phyloP scores from a whole-genome alignment of 2,797 vertebrate genomes.

The Anguilla megastoma region DNA sequence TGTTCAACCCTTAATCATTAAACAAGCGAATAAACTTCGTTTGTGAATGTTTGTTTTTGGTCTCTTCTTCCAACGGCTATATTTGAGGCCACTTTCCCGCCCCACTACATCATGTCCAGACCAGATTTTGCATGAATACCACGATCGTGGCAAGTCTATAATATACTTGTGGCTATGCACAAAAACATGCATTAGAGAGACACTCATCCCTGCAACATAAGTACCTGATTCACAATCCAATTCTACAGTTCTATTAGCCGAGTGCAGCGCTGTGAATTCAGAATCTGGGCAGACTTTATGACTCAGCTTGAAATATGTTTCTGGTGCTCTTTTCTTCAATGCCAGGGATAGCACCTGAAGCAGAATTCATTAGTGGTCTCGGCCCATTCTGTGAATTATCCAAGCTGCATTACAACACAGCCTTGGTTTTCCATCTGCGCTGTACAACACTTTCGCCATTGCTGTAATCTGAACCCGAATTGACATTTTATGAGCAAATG shows the following conservation, averaged over 20 bases:
- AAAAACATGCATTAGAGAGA: not conserved
- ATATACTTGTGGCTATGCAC: not conserved
- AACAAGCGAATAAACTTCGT: not conserved
- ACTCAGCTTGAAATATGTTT: conserved; percentile 4
- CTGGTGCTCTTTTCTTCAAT: not conserved
- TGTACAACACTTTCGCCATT: not conserved
- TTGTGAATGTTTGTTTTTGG: not conserved
- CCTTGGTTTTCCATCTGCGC: not conserved
- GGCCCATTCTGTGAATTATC: not conserved
- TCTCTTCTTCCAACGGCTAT: not conserved
- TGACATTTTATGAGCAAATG: not conserved
- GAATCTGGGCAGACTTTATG: not conserved
- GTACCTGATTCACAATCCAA: not conserved
- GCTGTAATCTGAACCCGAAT: not conserved
- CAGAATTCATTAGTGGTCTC: not conserved
- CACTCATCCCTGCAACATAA: not conserved
- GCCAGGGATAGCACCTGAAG: not conserved
- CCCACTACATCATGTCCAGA: not conserved
- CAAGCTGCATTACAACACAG: not conserved
- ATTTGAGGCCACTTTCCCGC: not conserved
- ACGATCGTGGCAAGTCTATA: not conserved
- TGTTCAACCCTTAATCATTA: not conserved
- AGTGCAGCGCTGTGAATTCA: not conserved
- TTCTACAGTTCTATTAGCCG: not conserved
- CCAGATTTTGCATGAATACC: not conserved